Evolutionary conservation across 2,888 invertebrate species (phyloP).

Genomic region (Caenorhabditis sulstoni): DNA sequence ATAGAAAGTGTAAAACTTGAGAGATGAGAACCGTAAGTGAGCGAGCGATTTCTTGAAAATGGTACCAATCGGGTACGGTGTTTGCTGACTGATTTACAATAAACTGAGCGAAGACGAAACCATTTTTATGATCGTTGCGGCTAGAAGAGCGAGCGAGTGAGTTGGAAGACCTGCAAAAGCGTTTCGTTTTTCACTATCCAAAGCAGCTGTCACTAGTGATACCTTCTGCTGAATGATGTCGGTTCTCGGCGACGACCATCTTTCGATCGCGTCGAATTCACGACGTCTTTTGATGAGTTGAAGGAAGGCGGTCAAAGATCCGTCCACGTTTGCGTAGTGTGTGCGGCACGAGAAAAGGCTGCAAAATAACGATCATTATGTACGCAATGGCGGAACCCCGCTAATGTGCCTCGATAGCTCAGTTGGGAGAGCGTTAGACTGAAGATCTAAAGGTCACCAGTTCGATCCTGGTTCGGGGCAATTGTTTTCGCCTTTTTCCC

Average conservation of each 20-base stretch:
- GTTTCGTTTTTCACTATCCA: background rate
- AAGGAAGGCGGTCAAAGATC: constrained; percentile 71
- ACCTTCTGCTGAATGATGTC: constrained; percentile 71
- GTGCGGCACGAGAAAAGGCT: constrained; percentile 75
- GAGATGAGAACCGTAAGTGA: constrained; percentile 37
- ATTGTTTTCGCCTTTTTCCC: constrained; percentile 38
- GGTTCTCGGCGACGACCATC: constrained; percentile 70
- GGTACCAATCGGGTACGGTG: constrained; percentile 30
- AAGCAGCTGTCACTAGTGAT: background rate
- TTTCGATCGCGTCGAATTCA: constrained; percentile 73
- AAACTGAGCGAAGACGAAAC: background rate
- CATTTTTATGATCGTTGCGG: background rate
- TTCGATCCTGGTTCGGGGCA: constrained; percentile 80
- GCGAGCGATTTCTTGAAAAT: constrained; percentile 9
- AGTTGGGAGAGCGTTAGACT: constrained; percentile 81
- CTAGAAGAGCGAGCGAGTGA: constrained; percentile 64
- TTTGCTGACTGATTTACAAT: constrained; percentile 16
- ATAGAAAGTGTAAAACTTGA: constrained; percentile 34
- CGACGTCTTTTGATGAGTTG: constrained; percentile 68
- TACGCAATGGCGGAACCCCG: background rate
- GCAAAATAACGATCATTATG: constrained; percentile 45
- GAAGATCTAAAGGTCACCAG: constrained; percentile 81
- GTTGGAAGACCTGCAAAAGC: constrained; percentile 57
- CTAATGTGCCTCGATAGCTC: constrained; percentile 65
- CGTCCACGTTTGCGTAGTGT: constrained; percentile 72